A percentile compares a stretch with the other conserved stretches of the same genome.
phyloP scores from a whole-genome alignment of 2,888 invertebrate genomes.

The Nemotelus pantherinus region DNA sequence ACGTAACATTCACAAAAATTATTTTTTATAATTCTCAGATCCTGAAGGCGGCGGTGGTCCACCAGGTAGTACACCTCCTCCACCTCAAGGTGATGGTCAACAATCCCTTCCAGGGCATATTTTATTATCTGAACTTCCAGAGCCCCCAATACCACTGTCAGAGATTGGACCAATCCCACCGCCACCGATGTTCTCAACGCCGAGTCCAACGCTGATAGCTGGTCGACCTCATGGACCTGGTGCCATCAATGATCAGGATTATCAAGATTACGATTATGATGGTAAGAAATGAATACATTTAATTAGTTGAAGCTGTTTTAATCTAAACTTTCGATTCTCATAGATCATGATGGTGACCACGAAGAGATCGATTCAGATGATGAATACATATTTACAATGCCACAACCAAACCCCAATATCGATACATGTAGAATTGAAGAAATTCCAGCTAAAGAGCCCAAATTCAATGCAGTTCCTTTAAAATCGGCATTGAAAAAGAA shows the following conservation, averaged over 20 bases:
- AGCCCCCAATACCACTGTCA: slow-evolving; percentile 90
- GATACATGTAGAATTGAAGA: slow-evolving; percentile 89
- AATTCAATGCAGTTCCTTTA: slow-evolving; percentile 89
- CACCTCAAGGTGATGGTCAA: slow-evolving; percentile 60
- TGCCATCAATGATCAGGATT: slow-evolving; percentile 63
- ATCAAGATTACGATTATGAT: slow-evolving; percentile 73
- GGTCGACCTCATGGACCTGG: slow-evolving; percentile 67
- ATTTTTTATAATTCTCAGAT: slow-evolving; percentile 62
- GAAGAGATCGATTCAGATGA: slow-evolving; percentile 75
- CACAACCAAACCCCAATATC: slow-evolving; percentile 73
- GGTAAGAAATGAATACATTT: slow-evolving; percentile 64
- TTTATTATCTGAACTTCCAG: slow-evolving; percentile 86
- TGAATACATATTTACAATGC: slow-evolving; percentile 70
- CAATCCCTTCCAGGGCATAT: slow-evolving; percentile 67
- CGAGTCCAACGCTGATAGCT: slow-evolving; percentile 75
- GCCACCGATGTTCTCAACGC: slow-evolving; percentile 95
- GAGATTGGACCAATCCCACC: slow-evolving; percentile 94
- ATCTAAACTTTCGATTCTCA: not conserved
- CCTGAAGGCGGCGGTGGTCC: slow-evolving; percentile 69
- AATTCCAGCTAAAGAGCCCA: slow-evolving; percentile 92
- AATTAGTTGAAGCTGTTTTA: not conserved
- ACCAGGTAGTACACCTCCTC: slow-evolving; percentile 64
- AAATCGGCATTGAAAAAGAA: slow-evolving; percentile 93
- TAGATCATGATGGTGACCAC: slow-evolving; percentile 68
- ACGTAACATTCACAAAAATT: too few relatives aligned